Conservation (phyloP, 1,140 invertebrate genomes). For the Portunus trituberculatus region DNA sequence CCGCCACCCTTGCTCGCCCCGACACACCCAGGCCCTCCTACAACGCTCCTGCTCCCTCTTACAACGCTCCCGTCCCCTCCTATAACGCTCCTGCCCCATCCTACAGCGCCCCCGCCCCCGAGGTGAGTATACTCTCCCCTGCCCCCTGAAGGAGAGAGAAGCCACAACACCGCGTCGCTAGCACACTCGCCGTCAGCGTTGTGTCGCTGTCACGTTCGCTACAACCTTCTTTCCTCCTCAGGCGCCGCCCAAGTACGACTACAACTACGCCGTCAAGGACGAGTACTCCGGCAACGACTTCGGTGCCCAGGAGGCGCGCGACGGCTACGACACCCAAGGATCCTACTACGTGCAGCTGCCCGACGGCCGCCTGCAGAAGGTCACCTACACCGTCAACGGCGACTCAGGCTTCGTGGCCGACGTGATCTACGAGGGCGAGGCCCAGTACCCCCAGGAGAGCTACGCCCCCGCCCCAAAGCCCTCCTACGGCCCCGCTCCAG, state of each 20-base stretch:
- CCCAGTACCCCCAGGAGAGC: too few relatives aligned
- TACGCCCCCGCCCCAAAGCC: too few relatives aligned
- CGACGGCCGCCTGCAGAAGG: conserved; percentile 44
- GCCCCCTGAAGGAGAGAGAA: not conserved
- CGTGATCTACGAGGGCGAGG: conserved; percentile 30
- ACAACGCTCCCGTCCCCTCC: not conserved
- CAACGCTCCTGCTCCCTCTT: not conserved
- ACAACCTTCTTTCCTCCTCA: not conserved
- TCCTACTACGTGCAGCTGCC: conserved; percentile 57
- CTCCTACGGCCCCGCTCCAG: too few relatives aligned
- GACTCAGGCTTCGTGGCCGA: conserved; percentile 44
- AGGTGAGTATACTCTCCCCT: not conserved
- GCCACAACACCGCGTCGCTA: not conserved
- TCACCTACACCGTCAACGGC: conserved; percentile 36
- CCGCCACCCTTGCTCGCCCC: not conserved
- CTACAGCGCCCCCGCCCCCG: not conserved
- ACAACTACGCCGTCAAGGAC: conserved; percentile 36
- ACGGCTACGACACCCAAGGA: conserved; percentile 16
- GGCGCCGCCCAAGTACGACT: not conserved
- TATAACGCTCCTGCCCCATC: not conserved
- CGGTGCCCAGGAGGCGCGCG: conserved; percentile 38
- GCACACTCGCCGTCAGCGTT: not conserved
- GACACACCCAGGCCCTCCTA: not conserved
- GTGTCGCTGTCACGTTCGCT: not conserved
- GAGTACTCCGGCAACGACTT: conserved; percentile 49